Evolutionary conservation across 2,888 invertebrate genomes (phyloP).

Genomic region (Rhodophaea formosa): DNA sequence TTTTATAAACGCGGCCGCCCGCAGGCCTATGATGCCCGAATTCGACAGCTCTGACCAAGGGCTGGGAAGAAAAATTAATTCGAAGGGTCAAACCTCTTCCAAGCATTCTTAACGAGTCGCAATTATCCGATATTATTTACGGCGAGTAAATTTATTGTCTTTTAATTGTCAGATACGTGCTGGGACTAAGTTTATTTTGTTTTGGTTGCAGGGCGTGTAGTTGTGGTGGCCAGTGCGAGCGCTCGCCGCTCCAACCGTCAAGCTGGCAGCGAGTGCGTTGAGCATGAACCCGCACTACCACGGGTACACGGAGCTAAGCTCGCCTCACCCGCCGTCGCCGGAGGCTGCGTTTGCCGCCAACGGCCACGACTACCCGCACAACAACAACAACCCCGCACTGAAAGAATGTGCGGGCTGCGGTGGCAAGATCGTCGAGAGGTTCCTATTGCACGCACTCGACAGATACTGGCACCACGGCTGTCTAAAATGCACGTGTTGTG

Average conservation of each 20-base stretch:
- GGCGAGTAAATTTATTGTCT: slow-evolving; percentile 27
- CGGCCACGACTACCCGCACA: slow-evolving; percentile 83
- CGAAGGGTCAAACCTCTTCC: slow-evolving; percentile 44
- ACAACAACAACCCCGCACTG: slow-evolving; percentile 82
- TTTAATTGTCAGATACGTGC: slow-evolving; percentile 23
- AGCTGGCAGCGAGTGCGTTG: slow-evolving; percentile 92
- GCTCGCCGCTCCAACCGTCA: slow-evolving; percentile 84
- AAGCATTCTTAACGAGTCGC: slow-evolving; percentile 17
- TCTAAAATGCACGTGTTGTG: slow-evolving; percentile 96
- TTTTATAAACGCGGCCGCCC: slow-evolving; percentile 78
- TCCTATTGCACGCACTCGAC: slow-evolving; percentile 94
- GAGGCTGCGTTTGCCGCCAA: slow-evolving; percentile 85
- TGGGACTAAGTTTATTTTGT: slow-evolving; percentile 19
- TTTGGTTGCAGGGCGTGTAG: slow-evolving; percentile 72
- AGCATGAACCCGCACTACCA: slow-evolving; percentile 96
- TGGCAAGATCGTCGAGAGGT: slow-evolving; percentile 95
- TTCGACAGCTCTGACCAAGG: slow-evolving; percentile 45
- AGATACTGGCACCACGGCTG: slow-evolving; percentile 98
- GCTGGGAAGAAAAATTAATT: slow-evolving; percentile 50
- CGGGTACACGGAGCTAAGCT: slow-evolving; percentile 90
- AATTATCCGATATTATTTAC: slow-evolving; percentile 21
- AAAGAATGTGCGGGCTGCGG: slow-evolving; percentile 95
- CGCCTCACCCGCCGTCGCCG: slow-evolving; percentile 88
- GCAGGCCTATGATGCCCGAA: slow-evolving; percentile 61
- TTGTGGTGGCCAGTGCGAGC: slow-evolving; percentile 75